These are phyloP conservation scores for Plagodis pulveraria DNA, from an alignment of 2,888 invertebrate species.

Conservation along the genomic window DNA sequence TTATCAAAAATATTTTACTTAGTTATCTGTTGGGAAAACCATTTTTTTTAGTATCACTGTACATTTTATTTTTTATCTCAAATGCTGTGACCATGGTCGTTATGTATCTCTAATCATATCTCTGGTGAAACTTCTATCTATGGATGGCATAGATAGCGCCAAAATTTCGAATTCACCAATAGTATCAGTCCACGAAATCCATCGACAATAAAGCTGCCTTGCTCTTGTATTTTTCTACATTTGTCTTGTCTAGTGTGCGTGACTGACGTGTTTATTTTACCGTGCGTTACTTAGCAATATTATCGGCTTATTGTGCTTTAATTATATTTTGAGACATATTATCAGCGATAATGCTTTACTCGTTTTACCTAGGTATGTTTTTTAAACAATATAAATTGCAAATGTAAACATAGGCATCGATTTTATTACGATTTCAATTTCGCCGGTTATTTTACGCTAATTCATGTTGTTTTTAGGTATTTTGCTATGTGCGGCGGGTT, in stretches of 20 bases:
- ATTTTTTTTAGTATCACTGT: too few relatives aligned
- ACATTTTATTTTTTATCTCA: too few relatives aligned
- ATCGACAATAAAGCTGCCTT: conserved; percentile 69
- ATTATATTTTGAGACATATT: conserved; percentile 41
- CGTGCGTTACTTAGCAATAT: background rate
- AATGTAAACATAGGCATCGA: conserved; percentile 40
- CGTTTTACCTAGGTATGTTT: conserved; percentile 70
- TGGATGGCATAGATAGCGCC: background rate
- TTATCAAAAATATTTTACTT: too few relatives aligned
- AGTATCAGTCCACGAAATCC: conserved; percentile 70
- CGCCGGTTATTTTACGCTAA: conserved; percentile 45
- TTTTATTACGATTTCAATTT: conserved; percentile 33
- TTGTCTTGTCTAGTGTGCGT: too few relatives aligned
- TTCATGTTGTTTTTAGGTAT: conserved; percentile 61
- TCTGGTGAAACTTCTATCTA: background rate
- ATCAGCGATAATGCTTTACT: conserved; percentile 60
- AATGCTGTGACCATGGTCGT: background rate
- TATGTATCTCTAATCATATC: too few relatives aligned
- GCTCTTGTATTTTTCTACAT: too few relatives aligned
- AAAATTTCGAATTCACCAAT: conserved; percentile 68
- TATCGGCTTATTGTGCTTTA: conserved; percentile 60
- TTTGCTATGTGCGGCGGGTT: conserved; percentile 63
- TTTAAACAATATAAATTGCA: conserved; percentile 54
- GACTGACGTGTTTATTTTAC: too few relatives aligned
- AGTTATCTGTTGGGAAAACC: too few relatives aligned